Base-by-base conservation (phyloP, 2,113 vertebrate genomes). In the Uropsilus gracilis region DNA sequence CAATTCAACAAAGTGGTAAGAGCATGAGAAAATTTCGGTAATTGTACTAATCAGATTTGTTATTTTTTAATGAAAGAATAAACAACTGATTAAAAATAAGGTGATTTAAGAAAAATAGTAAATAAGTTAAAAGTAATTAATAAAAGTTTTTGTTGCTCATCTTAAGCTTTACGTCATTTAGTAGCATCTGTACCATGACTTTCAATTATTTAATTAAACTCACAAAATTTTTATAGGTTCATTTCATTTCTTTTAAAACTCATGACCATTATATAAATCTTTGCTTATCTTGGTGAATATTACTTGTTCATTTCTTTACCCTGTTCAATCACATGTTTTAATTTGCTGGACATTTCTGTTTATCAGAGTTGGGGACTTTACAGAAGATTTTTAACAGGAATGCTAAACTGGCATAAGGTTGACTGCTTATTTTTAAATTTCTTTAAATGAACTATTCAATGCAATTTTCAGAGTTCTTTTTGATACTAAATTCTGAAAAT, bases 401-500 rank as follows among this genome's bases (percentile, higher is more conserved):
- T 48, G 24, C 2, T 42, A 82, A 89, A 39, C 8, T 53, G 63
- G 26, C 37, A 46, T 46, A 72, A 86, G 61, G 3, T 46, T 87
- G 37, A 55, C 14, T 55, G 30, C 28, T 89, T 89, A 75, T 13
- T 91, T 89, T 89, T 44, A 94, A 48, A 32, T 88, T 39, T 72
- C 57, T 89, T 69, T 87, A 81, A 55, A 64, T 61, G 89, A 93
- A 71, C 18, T 80, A 34, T 20, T 91, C 17, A 64, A 4, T 57
- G 16, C 26, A 42, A 1, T 39, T n/a, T 77, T 94, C 50, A 59
- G 3, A 10, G 3, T 71, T 13, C 13, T 94, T 81, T 91, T 17
- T 80, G 53, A 10, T 42, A 84, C 50, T 50, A 42, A 83, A 86
- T 26, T 76, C 30, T 78, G 44, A 68, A 78, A 92, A 78, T 85